phyloP scores from a whole-genome alignment of 1,140 invertebrate genomes.

The Dendroctonus valens region DNA sequence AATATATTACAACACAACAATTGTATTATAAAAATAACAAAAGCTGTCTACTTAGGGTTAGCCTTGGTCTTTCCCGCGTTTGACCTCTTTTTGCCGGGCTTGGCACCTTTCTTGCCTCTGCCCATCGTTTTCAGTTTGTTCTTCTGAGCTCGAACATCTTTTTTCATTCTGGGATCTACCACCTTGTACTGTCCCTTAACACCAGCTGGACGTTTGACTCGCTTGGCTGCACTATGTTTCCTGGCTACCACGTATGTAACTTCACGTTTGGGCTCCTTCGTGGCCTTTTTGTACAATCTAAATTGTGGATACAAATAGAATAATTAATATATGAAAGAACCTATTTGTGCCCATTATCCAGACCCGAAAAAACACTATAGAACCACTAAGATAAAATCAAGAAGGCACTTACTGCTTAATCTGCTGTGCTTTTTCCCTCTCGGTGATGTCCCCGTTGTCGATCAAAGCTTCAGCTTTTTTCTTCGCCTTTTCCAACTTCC shows the following conservation, averaged over 20 bases:
- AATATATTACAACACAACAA: no score
- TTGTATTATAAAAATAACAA: no score
- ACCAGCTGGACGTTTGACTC: slow-evolving; percentile 74
- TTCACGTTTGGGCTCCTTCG: slow-evolving; percentile 80
- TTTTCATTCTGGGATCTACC: slow-evolving; percentile 95
- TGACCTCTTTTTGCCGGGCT: slow-evolving; percentile 21
- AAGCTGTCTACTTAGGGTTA: no score
- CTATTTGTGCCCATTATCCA: no score
- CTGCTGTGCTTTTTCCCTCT: slow-evolving; percentile 89
- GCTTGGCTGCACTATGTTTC: slow-evolving; percentile 78
- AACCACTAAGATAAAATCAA: slow-evolving; percentile 6
- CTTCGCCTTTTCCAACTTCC: slow-evolving; percentile 88
- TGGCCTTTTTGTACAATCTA: slow-evolving; percentile 92
- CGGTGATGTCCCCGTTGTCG: slow-evolving; percentile 85
- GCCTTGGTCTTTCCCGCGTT: not conserved
- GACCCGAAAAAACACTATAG: not conserved
- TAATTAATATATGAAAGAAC: no score
- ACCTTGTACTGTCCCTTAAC: slow-evolving; percentile 92
- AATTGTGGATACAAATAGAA: slow-evolving; percentile 13
- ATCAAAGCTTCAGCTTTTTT: slow-evolving; percentile 92
- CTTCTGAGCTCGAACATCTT: slow-evolving; percentile 76
- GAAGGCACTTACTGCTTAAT: slow-evolving; percentile 73
- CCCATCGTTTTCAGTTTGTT: slow-evolving; percentile 60
- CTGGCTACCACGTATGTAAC: slow-evolving; percentile 94
- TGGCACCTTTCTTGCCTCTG: slow-evolving; percentile 37